These are phyloP conservation scores for Sinella curviseta DNA, from an alignment of 1,140 invertebrate species.

Conservation along the genomic window DNA sequence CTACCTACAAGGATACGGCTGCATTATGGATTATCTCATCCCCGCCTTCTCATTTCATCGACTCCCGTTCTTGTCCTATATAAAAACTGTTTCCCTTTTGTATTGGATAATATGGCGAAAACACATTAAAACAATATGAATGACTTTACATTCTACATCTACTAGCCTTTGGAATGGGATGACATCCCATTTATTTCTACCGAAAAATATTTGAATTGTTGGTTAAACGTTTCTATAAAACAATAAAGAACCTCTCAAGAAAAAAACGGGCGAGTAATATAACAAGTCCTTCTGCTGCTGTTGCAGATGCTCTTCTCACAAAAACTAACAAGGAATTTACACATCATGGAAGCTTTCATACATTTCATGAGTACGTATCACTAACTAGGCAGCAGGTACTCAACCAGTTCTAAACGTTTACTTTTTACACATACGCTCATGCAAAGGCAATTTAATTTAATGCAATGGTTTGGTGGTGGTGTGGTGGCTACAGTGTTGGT, in stretches of 20 bases:
- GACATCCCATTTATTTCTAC: conserved; percentile 1
- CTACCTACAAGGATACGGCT: background rate
- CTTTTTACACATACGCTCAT: too few relatives aligned
- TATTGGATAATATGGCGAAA: background rate
- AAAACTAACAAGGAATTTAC: too few relatives aligned
- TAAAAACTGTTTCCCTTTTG: background rate
- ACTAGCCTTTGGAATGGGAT: background rate
- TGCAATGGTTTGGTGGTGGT: too few relatives aligned
- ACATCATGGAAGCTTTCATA: too few relatives aligned
- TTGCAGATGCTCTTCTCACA: too few relatives aligned
- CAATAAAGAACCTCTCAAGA: background rate
- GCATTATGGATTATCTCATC: conserved; percentile 7
- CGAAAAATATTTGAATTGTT: conserved; percentile 11
- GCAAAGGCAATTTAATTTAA: too few relatives aligned
- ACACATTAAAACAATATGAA: background rate
- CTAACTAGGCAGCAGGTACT: too few relatives aligned
- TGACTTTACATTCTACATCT: background rate
- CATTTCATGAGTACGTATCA: too few relatives aligned
- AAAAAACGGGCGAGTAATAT: too few relatives aligned
- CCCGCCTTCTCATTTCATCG: conserved; percentile 7
- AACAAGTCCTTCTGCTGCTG: too few relatives aligned
- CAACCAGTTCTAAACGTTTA: too few relatives aligned
- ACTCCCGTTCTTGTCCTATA: background rate
- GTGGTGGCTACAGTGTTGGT: too few relatives aligned
- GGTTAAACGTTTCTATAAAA: background rate